phyloP scores from a whole-genome alignment of 2,113 vertebrate species.

The Emydocephalus ijimae region DNA sequence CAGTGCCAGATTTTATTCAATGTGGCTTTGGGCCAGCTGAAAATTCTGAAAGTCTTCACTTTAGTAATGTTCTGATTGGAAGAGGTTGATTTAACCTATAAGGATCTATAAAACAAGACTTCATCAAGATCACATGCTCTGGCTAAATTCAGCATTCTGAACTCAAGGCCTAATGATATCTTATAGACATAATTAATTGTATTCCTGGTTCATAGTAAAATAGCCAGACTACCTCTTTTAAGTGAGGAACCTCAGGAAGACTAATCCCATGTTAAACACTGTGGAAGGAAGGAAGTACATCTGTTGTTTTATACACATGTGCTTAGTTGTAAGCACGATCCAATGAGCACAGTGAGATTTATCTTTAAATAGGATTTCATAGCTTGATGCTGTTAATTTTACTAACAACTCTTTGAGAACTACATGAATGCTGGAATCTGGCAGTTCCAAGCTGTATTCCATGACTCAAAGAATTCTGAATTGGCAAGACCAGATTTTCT shows the following conservation, averaged over 20 bases:
- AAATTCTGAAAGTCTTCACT: not conserved
- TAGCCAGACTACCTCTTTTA: not conserved
- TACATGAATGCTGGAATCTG: not conserved
- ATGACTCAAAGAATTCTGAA: not conserved
- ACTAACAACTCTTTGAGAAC: not conserved
- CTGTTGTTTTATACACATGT: not conserved
- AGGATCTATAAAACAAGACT: not conserved
- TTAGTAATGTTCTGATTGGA: not conserved
- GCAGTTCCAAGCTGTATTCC: not conserved
- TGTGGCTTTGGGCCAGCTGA: not conserved
- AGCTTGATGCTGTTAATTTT: not conserved
- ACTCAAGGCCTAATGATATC: not conserved
- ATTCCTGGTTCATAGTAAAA: not conserved
- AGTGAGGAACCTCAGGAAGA: not conserved
- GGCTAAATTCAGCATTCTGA: not conserved
- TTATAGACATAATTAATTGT: not conserved
- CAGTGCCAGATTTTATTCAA: not conserved
- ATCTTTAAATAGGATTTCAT: not conserved
- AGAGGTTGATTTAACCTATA: not conserved
- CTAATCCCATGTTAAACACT: not conserved
- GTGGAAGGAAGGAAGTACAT: not conserved
- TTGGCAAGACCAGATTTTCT: not conserved
- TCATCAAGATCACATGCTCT: not conserved
- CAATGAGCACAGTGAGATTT: not conserved
- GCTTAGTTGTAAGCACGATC: not conserved